phyloP scores from a whole-genome alignment of 2,113 vertebrate species.

The Marmota flaviventris region DNA sequence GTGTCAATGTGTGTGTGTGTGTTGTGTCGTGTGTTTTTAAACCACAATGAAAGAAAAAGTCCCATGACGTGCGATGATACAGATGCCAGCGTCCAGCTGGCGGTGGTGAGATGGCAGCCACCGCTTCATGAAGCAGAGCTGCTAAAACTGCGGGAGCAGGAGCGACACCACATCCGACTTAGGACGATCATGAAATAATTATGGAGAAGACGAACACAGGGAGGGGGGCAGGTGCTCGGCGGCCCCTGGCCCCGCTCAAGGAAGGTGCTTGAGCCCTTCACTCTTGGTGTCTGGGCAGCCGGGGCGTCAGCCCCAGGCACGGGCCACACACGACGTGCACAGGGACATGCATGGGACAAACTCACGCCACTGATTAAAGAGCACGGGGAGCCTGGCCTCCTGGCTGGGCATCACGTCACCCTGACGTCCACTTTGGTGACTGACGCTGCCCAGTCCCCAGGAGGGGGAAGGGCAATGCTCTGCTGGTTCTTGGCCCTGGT shows the following conservation, averaged over 20 bases:
- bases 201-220: background rate
- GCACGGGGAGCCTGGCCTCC: accelerated
- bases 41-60: background rate
- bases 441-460: background rate
- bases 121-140: background rate
- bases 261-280: background rate
- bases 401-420: background rate
- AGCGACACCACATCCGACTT: background rate
- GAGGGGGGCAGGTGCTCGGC: background rate
- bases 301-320: background rate
- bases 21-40: background rate
- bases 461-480: accelerated
- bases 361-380: background rate
- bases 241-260: no score
- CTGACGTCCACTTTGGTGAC: background rate
- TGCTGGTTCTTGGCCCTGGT: background rate
- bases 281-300: background rate
- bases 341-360: background rate
- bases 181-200: conserved; percentile 42
- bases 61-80: background rate
- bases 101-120: conserved; percentile 32
- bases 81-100: background rate
- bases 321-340: background rate
- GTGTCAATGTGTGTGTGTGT: no score
- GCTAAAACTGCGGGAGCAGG: background rate